Percentiles rank a stretch among this genome's conserved stretches.
Evolutionary conservation across 2,113 vertebrate genomes (phyloP).

Genomic region (Equus quagga): DNA sequence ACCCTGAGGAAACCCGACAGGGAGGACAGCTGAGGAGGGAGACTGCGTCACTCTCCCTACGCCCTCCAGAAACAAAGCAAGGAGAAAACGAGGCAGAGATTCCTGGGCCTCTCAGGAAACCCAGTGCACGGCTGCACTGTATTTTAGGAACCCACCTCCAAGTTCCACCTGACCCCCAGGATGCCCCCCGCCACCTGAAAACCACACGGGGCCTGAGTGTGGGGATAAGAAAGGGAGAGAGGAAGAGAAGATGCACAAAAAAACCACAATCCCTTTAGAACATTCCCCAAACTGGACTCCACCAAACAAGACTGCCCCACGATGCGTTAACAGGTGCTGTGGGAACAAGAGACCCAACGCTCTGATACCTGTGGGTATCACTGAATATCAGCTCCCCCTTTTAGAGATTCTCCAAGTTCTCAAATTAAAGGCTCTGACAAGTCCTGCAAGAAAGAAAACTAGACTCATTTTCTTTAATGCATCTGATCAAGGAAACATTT

Average conservation of each 20-base stretch:
- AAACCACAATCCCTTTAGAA: not conserved
- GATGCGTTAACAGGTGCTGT: not conserved
- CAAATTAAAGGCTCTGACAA: slow-evolving; percentile 31
- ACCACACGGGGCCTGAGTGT: not conserved
- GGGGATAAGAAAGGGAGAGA: not conserved
- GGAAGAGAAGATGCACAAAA: no score
- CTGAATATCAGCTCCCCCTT: not conserved
- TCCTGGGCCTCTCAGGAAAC: not conserved
- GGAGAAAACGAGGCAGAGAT: rapidly evolving
- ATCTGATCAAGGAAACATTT: not conserved
- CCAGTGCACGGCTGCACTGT: not conserved
- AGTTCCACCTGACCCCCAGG: not conserved
- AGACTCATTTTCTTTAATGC: not conserved
- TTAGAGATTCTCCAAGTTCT: not conserved
- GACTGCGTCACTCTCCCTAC: rapidly evolving
- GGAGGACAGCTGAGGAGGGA: rapidly evolving
- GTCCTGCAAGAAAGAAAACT: not conserved
- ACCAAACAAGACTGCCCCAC: not conserved
- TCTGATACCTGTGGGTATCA: not conserved
- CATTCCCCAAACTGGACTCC: not conserved
- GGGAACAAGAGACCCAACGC: not conserved
- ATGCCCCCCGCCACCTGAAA: not conserved
- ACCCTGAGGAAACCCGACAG: not conserved
- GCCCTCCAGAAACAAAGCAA: not conserved
- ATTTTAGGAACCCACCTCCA: not conserved